phyloP scores from a whole-genome alignment of 2,797 vertebrate species.

The Lutjanus argentimaculatus region DNA sequence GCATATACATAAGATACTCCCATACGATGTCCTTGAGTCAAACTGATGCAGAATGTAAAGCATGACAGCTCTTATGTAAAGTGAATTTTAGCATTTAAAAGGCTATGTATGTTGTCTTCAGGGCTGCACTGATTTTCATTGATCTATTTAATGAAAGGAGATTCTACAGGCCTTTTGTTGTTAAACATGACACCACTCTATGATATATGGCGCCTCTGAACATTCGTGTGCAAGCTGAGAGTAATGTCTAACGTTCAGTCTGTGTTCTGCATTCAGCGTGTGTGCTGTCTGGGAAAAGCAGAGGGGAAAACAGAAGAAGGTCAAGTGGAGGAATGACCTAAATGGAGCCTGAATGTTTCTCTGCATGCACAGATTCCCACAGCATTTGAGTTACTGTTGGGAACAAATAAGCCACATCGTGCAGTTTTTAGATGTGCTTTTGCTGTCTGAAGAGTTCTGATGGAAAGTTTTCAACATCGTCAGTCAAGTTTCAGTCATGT shows the following conservation, averaged over 20 bases:
- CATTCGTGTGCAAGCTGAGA: not conserved
- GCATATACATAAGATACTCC: not conserved
- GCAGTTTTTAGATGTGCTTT: not conserved
- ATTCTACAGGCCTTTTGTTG: too few relatives aligned
- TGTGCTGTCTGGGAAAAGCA: conserved; percentile 11
- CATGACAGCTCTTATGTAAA: not conserved
- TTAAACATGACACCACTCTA: too few relatives aligned
- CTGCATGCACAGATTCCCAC: conserved; percentile 3
- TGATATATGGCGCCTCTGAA: not conserved
- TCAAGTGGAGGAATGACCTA: conserved; percentile 17
- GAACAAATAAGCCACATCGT: not conserved
- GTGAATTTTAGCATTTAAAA: not conserved
- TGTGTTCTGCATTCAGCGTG: not conserved
- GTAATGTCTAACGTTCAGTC: not conserved
- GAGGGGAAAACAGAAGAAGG: conserved; percentile 1
- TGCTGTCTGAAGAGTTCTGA: not conserved
- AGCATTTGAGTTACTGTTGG: not conserved
- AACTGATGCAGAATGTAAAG: not conserved
- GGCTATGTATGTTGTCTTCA: too few relatives aligned
- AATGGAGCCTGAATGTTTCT: not conserved
- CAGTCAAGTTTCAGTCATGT: too few relatives aligned
- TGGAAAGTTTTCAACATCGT: not conserved
- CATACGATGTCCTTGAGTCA: not conserved
- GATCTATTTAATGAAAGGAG: too few relatives aligned
- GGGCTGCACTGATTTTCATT: too few relatives aligned